phyloP scores from a whole-genome alignment of 92 coral and sea anemone species.

The Epizoanthus illoricatus region DNA sequence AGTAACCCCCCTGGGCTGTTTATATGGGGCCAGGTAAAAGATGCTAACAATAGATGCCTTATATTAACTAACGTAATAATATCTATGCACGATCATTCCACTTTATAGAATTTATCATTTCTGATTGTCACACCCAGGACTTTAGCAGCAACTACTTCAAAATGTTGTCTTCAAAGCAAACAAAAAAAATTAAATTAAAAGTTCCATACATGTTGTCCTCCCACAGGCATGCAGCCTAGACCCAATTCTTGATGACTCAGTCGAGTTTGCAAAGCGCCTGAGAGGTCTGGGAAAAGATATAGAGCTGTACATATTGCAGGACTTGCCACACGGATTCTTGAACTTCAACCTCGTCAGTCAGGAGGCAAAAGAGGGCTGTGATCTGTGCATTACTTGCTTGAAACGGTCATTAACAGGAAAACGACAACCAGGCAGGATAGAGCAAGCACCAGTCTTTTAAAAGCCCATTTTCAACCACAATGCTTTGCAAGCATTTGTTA shows the following conservation, averaged over 20 bases:
- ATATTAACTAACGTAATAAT: too few relatives aligned
- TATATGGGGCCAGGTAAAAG: too few relatives aligned
- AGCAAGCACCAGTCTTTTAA: conserved; percentile 70
- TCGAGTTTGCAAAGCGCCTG: conserved; percentile 93
- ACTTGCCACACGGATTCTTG: conserved; percentile 95
- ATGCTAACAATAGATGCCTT: too few relatives aligned
- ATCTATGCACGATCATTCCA: too few relatives aligned
- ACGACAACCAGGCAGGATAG: conserved; percentile 50
- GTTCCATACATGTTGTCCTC: background rate
- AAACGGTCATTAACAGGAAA: conserved; percentile 83
- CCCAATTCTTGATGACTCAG: conserved; percentile 93
- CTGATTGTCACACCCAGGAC: background rate
- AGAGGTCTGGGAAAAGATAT: conserved; percentile 79
- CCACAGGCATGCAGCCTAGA: conserved; percentile 94
- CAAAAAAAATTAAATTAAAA: background rate
- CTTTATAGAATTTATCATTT: too few relatives aligned
- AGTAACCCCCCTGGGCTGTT: too few relatives aligned
- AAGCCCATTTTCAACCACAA: too few relatives aligned
- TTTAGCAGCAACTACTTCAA: background rate
- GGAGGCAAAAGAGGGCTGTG: conserved; percentile 94
- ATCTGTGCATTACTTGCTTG: conserved; percentile 80
- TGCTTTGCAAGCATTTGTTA: too few relatives aligned
- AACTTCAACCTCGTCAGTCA: conserved; percentile 89
- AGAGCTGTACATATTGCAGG: conserved; percentile 85
- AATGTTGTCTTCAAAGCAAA: background rate